phyloP scores from a whole-genome alignment of 2,113 vertebrate species.

The Girardinichthys multiradiatus region DNA sequence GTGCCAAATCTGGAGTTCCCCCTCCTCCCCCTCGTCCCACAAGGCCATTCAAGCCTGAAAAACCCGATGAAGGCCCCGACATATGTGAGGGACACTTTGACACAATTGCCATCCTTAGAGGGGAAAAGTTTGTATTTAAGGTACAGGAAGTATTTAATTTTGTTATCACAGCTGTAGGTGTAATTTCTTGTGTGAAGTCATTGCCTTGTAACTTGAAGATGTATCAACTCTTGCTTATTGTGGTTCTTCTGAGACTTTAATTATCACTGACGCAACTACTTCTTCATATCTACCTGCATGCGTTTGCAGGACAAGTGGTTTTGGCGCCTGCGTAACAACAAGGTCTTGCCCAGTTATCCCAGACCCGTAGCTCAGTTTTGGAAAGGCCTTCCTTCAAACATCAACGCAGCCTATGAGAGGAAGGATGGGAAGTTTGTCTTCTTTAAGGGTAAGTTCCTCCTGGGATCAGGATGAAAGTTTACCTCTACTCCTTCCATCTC shows the following conservation, averaged over 20 bases:
- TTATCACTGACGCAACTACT: background rate
- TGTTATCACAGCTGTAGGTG: background rate
- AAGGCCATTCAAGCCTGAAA: conserved; percentile 70
- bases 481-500: background rate
- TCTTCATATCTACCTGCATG: background rate
- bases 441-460: conserved; percentile 85
- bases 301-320: conserved; percentile 85
- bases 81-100: conserved; percentile 92
- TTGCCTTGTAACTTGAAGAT: too few relatives aligned
- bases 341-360: conserved; percentile 87
- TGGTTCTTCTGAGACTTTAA: background rate
- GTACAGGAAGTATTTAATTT: conserved; percentile 53
- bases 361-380: conserved; percentile 90
- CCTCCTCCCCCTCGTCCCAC: conserved; percentile 74
- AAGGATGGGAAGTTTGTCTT: conserved; percentile 92
- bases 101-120: conserved; percentile 88
- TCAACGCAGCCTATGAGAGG: conserved; percentile 90
- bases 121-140: conserved; percentile 95
- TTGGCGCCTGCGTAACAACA: conserved; percentile 89
- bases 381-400: conserved; percentile 86
- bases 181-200: background rate
- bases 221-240: background rate
- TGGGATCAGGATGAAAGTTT: background rate
- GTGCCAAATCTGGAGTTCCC: conserved; percentile 68
- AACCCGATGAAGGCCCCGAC: conserved; percentile 78